Evolutionary conservation across 2,113 vertebrate species (phyloP).

Genomic region (Pituophis catenifer): DNA sequence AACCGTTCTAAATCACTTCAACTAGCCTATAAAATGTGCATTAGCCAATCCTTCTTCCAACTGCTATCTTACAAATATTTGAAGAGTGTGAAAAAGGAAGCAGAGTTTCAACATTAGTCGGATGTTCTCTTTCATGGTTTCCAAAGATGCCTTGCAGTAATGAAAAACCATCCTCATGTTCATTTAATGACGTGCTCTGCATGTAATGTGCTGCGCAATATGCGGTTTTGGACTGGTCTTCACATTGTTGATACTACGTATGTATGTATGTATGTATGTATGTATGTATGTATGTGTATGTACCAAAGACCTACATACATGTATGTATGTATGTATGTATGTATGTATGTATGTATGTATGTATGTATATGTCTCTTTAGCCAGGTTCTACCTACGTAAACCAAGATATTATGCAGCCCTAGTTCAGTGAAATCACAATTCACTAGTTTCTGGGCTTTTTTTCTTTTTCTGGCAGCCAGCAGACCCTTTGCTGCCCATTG

Average conservation of each 20-base stretch:
- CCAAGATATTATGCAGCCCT: no score
- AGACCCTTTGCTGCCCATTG: no score
- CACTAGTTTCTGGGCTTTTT: no score
- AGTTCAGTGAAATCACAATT: no score
- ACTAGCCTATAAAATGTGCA: not conserved
- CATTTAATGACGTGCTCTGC: constrained; percentile 40
- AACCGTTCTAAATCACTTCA: not conserved
- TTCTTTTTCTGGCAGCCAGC: no score
- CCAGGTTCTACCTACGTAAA: no score
- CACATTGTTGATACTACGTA: constrained; percentile 40
- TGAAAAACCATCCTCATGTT: not conserved
- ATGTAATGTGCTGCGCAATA: constrained; percentile 40
- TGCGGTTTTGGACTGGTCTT: constrained; percentile 39
- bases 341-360: no score
- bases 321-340: no score
- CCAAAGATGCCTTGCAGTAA: not conserved
- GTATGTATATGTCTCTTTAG: no score
- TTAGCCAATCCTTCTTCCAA: not conserved
- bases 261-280: no score
- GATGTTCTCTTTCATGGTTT: not conserved
- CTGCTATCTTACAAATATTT: not conserved
- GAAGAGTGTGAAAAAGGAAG: not conserved
- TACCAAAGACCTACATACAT: no score
- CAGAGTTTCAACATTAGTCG: not conserved
- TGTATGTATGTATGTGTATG: no score